phyloP scores from a whole-genome alignment of 2,888 invertebrate genomes.

The Diachrysia chrysitis region DNA sequence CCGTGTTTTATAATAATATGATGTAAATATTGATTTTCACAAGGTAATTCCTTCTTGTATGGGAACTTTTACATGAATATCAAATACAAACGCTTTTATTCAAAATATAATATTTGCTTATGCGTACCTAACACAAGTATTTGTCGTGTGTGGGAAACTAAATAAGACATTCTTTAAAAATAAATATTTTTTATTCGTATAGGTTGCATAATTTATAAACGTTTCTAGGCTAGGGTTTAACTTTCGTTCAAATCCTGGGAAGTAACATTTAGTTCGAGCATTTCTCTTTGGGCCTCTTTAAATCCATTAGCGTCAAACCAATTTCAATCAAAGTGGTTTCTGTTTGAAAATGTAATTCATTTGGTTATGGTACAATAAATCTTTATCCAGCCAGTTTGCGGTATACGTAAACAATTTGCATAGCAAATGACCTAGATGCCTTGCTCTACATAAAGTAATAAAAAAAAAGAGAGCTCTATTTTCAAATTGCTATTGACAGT shows the following conservation, averaged over 20 bases:
- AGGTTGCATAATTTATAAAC: not conserved
- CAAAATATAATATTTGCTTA: no score
- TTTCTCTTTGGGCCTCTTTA: not conserved
- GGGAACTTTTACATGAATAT: not conserved
- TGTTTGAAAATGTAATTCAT: constrained; percentile 4
- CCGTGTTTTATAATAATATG: not conserved
- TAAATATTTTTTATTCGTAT: not conserved
- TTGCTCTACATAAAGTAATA: not conserved
- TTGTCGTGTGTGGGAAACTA: not conserved
- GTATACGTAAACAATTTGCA: constrained; percentile 5
- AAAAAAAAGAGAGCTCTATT: not conserved
- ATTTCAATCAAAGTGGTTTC: not conserved
- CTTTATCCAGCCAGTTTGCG: constrained; percentile 1
- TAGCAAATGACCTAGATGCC: not conserved
- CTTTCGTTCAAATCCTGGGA: not conserved
- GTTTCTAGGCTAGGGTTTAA: not conserved
- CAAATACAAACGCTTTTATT: no score
- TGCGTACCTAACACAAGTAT: not conserved
- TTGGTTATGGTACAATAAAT: constrained; percentile 6
- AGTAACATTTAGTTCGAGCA: no score
- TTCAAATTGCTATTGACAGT: constrained; percentile 1
- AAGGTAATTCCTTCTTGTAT: not conserved
- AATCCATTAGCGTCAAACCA: constrained; percentile 2
- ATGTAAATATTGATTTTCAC: not conserved
- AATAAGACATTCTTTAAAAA: not conserved